Evolutionary conservation across 2,888 invertebrate species (phyloP), one percentile per base, ranked within the genome.

Genomic region (Drosophila peninsularis): DNA sequence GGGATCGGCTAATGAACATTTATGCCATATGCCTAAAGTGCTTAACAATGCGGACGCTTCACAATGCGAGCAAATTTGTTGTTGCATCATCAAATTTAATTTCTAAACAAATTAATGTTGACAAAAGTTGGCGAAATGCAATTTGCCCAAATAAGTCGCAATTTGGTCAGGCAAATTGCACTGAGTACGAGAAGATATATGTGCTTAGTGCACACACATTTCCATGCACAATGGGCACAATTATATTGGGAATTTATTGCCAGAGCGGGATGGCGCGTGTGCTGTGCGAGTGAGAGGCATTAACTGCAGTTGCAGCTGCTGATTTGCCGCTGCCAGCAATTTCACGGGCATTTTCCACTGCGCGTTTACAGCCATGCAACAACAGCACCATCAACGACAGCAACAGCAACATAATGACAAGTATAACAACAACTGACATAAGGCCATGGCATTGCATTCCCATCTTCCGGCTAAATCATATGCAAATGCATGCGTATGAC

Each of bases 401-500:
- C 24, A 47, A 44, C 39, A 47, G 52, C 42, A 64, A 47, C 49
- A 30, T 30, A 30, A 30, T 30, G 61, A 34, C 36, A 21, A 60
- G 53, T 13, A 39, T 21, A 52, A n/a, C 41, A 50, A 44, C 42
- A 44, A 53, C 39, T 17, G 34, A 21, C 24, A 19, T 44, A 30
- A 72, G 68, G 68, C 72, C 56, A 44, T 76, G 75, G 45, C 61
- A 63, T 58, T 71, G 75, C 78, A 67, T 58, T 61, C 65, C 54
- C 54, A 63, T 42, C 47, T 45, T 30, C 27, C 66, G 50, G 66
- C 49, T 55, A 87, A 87, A 82, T 82, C 83, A 83, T 88, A 83
- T 83, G 83, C 83, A 83, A 83, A 83, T 83, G 87, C 86, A 83
- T 83, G 83, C 83, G 88, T 88, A 86, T 83, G 83, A 83, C 83